Base-by-base conservation (phyloP, 2,797 vertebrate species). In the Neosilurus mollespiculum region DNA sequence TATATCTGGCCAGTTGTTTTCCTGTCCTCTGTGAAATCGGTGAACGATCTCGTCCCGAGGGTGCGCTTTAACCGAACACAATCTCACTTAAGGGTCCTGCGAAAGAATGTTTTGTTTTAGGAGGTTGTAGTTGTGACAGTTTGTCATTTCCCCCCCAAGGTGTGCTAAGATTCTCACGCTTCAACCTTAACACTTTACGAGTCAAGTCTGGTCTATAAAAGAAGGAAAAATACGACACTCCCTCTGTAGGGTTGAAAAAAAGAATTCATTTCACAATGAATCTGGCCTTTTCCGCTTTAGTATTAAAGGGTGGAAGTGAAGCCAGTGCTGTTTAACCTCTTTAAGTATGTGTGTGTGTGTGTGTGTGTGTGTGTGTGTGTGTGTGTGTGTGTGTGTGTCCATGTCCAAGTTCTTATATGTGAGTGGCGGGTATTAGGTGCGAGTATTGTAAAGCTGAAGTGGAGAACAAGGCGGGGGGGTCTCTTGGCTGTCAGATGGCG, bases 401-500 rank as follows among this genome's bases (percentile, higher is more conserved):
- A 18, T 22, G 64, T 80, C 64, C 16, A 96, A 94, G 93, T 93
- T 81, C 89, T 82, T 87, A 94, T 92, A 92, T 93, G 91, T 92
- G 94, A 94, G 90, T 87, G 92, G 89, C 91, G 91, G 88, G 92
- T 92, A 95, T 94, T 93, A 93, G 92, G 78, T 84, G 86, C 84
- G 92, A 93, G 92, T 93, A 93, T 94, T 94, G 87, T 93, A 91
- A 84, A 87, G 92, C 89, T 86, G 89, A 89, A 90, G 59, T 79
- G 73, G 94, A 94, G 93, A 92, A 9, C 91, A 93, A 94, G 61
- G 70, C 54, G 49, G 65, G 65, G 64, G 82, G 72, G 10, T 65
- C 56, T 18, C 65, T 70, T 7, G 54, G 94, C 94, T 96, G 95
- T 96, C 95, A 96, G 91, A 92, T 88, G 86, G 90, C 84, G 93